Base-by-base conservation (phyloP, 2,888 invertebrate species). In the Biston betularia region DNA sequence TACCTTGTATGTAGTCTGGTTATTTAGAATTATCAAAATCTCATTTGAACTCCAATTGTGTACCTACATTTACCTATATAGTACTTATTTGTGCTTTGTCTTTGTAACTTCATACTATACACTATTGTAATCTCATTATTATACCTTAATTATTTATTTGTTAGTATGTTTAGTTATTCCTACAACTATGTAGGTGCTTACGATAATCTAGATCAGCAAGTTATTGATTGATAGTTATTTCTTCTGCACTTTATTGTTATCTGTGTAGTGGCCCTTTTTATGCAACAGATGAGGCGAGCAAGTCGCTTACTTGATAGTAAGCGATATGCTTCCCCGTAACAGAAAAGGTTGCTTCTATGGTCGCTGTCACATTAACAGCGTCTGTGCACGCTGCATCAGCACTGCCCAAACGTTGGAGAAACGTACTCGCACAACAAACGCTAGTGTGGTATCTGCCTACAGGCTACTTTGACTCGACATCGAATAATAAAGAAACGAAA, bases 401-500 rank as follows among this genome's bases (percentile, higher is more conserved):
- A n/a, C n/a, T 24, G 24, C 24, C 24, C 24, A 3, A 24, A 3
- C 24, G 3, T 3, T 24, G 24, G 24, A 24, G 24, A 2, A 24
- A 24, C 24, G 24, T 24, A 3, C 24, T 2, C 24, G 24, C 24
- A 2, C 24, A 24, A 24, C 24, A 24, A 24, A 24, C 24, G 38
- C 15, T 48, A 10, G 15, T 14, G 3, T 8, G 11, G 3, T 12
- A 4, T 44, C 42, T 8, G 12, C n/a, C 6, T 33, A 42, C 33
- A 42, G 33, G 15, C 33, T 54, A 48, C 45, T 52, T 63, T 12
- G 45, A 45, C 14, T 15, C 33, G 2, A 35, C 44, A 53, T 61
- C 52, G 60, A 72, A 69, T 65, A 55, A 57, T 48, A 59, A 53
- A 34, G 49, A 44, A 62, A 33, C n/a, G 50, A 55, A 64, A 67